A percentile compares a stretch with the other conserved stretches of the same genome.
Conservation (phyloP, 2,797 vertebrate species). For the Pipistrellus pipistrellus region DNA sequence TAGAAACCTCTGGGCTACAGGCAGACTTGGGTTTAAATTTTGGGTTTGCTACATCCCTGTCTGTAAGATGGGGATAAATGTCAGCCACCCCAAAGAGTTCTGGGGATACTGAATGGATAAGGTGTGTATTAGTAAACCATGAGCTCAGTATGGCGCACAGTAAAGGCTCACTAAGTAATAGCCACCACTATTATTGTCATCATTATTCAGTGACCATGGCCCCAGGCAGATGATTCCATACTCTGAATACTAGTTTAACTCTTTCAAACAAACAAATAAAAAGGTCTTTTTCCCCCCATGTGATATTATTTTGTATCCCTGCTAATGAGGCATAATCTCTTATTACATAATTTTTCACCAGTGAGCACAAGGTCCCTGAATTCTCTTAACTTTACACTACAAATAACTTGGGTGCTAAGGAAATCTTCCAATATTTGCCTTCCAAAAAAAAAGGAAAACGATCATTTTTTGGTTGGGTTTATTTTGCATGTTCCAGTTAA, state of each 20-base stretch:
- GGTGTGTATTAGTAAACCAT: not conserved
- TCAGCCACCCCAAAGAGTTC: not conserved
- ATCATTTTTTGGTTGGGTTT: not conserved
- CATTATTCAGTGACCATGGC: not conserved
- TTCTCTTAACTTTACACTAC: not conserved
- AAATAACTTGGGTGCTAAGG: not conserved
- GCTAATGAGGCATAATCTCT: not conserved
- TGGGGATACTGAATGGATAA: not conserved
- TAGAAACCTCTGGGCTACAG: not conserved
- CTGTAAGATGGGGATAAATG: not conserved
- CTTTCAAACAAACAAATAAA: slow-evolving; percentile 8
- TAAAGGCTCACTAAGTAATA: not conserved
- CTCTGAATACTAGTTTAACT: not conserved
- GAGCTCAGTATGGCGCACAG: not conserved
- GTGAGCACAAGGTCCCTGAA: not conserved
- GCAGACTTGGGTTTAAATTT: not conserved
- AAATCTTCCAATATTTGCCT: slow-evolving; percentile 10
- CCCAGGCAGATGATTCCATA: not conserved
- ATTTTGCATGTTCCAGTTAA: slow-evolving; percentile 56
- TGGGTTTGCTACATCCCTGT: not conserved
- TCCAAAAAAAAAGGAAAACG: not conserved
- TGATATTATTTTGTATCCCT: not conserved
- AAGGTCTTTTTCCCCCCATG: not conserved
- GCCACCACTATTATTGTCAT: rapidly evolving
- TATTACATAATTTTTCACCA: not conserved